A percentile compares a stretch with the other conserved stretches of the same genome.
These are phyloP conservation scores for Knipowitschia caucasica DNA, from an alignment of 2,797 vertebrate genomes.

Conservation along the genomic window DNA sequence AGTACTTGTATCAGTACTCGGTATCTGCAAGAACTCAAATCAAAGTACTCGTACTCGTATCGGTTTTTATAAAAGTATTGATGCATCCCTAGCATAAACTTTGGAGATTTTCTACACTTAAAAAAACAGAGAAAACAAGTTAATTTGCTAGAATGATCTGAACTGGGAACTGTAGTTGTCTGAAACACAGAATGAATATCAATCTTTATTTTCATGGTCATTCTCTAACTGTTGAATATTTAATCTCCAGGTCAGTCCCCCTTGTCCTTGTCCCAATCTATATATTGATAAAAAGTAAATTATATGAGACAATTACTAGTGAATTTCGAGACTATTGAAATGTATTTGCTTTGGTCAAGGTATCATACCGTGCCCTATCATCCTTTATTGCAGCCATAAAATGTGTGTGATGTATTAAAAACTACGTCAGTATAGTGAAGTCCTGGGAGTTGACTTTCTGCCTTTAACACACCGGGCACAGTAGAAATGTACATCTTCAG, in stretches of 20 bases:
- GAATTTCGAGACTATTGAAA: conserved; percentile 42
- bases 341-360: conserved; percentile 59
- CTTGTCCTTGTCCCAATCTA: conserved; percentile 61
- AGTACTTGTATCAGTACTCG: too few relatives aligned
- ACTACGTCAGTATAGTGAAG: conserved; percentile 51
- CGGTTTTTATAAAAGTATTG: too few relatives aligned
- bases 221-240: conserved; percentile 37
- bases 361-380: conserved; percentile 50
- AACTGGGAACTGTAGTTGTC: too few relatives aligned
- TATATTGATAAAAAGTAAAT: conserved; percentile 67
- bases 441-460: conserved; percentile 50
- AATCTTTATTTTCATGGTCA: conserved; percentile 8
- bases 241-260: conserved; percentile 50
- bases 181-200: too few relatives aligned
- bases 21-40: too few relatives aligned
- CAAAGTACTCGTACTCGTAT: too few relatives aligned
- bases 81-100: too few relatives aligned
- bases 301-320: conserved; percentile 52
- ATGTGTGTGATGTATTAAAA: conserved; percentile 53
- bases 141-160: too few relatives aligned
- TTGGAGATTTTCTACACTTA: too few relatives aligned
- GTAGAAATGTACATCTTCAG: conserved; percentile 57
- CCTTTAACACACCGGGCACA: conserved; percentile 44
- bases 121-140: too few relatives aligned
- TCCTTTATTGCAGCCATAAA: conserved; percentile 63